Conservation (phyloP, 2,888 invertebrate genomes). For the Diarsia brunnea region DNA sequence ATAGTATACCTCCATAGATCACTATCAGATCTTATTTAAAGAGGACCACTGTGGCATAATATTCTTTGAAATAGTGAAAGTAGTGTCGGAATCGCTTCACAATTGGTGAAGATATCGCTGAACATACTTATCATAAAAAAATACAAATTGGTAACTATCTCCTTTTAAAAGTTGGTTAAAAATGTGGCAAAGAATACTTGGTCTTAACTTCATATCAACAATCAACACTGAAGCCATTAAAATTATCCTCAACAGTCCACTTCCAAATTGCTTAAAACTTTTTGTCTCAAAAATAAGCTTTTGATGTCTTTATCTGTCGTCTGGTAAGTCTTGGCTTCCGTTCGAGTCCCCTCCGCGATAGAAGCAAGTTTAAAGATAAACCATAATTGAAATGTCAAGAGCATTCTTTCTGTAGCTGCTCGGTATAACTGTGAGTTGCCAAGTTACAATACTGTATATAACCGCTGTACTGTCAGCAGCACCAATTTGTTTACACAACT, state of each 20-base stretch:
- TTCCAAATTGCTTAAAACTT: conserved; percentile 41
- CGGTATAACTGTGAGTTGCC: conserved; percentile 55
- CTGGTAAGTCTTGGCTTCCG: conserved; percentile 64
- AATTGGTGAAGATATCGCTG: too few species aligned
- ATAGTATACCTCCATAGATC: too few species aligned
- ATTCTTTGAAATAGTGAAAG: too few species aligned
- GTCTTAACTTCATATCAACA: not conserved
- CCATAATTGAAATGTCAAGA: conserved; percentile 85
- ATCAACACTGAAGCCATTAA: conserved; percentile 5
- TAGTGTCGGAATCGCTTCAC: too few species aligned
- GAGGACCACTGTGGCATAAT: too few species aligned
- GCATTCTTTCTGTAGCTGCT: conserved; percentile 74
- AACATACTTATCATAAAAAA: too few species aligned
- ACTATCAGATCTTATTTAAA: too few species aligned
- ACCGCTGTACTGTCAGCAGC: conserved; percentile 1
- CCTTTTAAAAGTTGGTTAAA: too few species aligned
- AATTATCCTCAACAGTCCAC: conserved; percentile 18
- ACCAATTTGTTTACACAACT: too few species aligned
- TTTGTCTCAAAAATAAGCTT: conserved; percentile 58
- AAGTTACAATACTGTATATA: conserved; percentile 46
- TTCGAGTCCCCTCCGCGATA: conserved; percentile 63
- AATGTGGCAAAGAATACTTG: not conserved
- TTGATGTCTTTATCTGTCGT: conserved; percentile 63
- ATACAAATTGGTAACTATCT: too few species aligned
- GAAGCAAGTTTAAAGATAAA: conserved; percentile 80